phyloP scores from a whole-genome alignment of 2,888 invertebrate genomes.

The Netelia inedita region DNA sequence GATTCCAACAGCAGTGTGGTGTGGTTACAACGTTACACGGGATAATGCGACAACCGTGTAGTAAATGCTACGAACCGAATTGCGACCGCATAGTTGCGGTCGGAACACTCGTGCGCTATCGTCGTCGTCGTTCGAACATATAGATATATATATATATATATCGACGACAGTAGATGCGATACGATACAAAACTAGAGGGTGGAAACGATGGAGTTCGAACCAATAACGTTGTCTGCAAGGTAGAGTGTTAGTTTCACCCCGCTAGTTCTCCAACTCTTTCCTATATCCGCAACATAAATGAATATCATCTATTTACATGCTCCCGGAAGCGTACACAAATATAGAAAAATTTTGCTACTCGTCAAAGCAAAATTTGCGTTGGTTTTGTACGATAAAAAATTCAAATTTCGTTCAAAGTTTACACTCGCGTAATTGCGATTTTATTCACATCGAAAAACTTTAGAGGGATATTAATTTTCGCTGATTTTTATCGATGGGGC shows the following conservation, averaged over 20 bases:
- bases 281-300: too few relatives aligned
- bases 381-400: too few relatives aligned
- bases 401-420: too few relatives aligned
- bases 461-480: too few relatives aligned
- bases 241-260: neutral
- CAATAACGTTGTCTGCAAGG: neutral
- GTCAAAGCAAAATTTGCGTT: too few relatives aligned
- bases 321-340: too few relatives aligned
- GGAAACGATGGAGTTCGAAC: neutral
- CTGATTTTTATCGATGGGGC: too few relatives aligned
- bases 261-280: constrained; percentile 27
- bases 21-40: constrained; percentile 58
- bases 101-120: constrained; percentile 50
- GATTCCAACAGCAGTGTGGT: constrained; percentile 22
- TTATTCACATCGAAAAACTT: too few relatives aligned
- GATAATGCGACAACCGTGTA: constrained; percentile 68
- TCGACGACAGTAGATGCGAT: neutral
- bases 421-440: too few relatives aligned
- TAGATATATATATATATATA: neutral
- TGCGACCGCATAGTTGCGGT: constrained; percentile 71
- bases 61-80: constrained; percentile 71
- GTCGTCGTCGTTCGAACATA: constrained; percentile 20
- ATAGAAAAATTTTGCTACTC: too few relatives aligned
- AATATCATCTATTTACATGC: too few relatives aligned
- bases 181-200: neutral